Percentiles rank a stretch among this genome's conserved stretches.
phyloP scores from a whole-genome alignment of 2,113 vertebrate genomes.

The Syngnathus scovelli region DNA sequence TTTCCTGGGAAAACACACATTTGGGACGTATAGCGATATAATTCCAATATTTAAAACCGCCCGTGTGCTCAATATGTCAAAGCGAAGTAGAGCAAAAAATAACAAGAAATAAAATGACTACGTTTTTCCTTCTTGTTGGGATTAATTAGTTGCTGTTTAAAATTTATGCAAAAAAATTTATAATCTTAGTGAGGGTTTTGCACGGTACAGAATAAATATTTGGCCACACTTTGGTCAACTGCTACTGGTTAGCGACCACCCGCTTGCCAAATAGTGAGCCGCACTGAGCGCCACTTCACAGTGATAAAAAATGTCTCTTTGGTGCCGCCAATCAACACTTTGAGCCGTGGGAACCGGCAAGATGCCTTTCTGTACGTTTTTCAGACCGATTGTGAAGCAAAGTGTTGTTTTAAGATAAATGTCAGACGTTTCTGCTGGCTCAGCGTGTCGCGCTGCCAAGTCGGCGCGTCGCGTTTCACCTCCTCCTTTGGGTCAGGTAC shows the following conservation, averaged over 20 bases:
- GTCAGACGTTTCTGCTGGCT: conserved; percentile 10
- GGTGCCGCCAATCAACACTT: neutral
- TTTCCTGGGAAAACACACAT: conserved; percentile 6
- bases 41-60: neutral
- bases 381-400: neutral
- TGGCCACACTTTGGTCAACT: neutral
- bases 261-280: neutral
- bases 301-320: neutral
- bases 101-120: no score
- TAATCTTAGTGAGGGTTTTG: neutral
- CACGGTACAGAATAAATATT: neutral
- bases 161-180: neutral
- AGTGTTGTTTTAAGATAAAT: neutral
- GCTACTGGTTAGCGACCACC: neutral
- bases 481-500: conserved; percentile 39
- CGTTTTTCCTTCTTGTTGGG: no score
- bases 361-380: neutral
- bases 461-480: conserved; percentile 44
- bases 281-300: neutral
- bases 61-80: no score
- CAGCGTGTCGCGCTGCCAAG: conserved; percentile 53
- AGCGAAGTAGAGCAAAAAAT: no score
- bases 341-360: neutral
- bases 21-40: neutral
- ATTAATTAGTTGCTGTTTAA: no score